Evolutionary conservation across 2,113 vertebrate species (phyloP).

Genomic region (Pangasianodon hypophthalmus): DNA sequence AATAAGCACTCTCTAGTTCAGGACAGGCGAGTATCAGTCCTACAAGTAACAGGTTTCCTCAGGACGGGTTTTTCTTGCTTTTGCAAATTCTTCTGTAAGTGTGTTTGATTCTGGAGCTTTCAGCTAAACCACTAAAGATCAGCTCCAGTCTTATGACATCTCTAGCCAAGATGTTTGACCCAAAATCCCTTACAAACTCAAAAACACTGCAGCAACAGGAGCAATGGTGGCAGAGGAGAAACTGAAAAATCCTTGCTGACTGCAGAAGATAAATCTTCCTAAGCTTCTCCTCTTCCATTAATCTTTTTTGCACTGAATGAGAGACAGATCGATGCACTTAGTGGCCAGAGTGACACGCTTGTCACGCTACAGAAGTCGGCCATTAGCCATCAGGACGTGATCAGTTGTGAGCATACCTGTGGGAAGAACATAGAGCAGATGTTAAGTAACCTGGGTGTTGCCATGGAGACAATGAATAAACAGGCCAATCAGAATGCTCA

Average conservation of each 20-base stretch:
- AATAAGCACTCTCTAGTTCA: not conserved
- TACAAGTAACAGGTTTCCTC: not conserved
- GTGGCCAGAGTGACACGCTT: not conserved
- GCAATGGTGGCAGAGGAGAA: not conserved
- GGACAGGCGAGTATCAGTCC: not conserved
- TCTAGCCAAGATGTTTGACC: conserved; percentile 80
- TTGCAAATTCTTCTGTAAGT: not conserved
- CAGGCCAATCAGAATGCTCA: conserved; percentile 74
- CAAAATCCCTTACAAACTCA: conserved; percentile 74
- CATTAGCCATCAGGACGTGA: conserved; percentile 74
- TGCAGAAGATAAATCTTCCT: conserved; percentile 54
- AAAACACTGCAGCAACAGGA: conserved; percentile 60
- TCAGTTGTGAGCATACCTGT: conserved; percentile 57
- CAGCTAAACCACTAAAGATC: conserved; percentile 53
- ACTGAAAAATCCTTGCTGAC: conserved; percentile 58
- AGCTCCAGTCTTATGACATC: conserved; percentile 77
- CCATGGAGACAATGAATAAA: conserved; percentile 69
- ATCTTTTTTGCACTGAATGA: conserved; percentile 64
- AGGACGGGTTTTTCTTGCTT: not conserved
- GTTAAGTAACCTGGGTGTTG: conserved; percentile 59
- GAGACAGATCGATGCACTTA: conserved; percentile 75
- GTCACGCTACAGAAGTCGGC: conserved; percentile 51
- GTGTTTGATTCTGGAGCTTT: not conserved
- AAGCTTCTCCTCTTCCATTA: not conserved
- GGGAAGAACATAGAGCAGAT: conserved; percentile 62